Conservation (phyloP, 23 tunicate genomes). For the Halocynthia roretzi region DNA sequence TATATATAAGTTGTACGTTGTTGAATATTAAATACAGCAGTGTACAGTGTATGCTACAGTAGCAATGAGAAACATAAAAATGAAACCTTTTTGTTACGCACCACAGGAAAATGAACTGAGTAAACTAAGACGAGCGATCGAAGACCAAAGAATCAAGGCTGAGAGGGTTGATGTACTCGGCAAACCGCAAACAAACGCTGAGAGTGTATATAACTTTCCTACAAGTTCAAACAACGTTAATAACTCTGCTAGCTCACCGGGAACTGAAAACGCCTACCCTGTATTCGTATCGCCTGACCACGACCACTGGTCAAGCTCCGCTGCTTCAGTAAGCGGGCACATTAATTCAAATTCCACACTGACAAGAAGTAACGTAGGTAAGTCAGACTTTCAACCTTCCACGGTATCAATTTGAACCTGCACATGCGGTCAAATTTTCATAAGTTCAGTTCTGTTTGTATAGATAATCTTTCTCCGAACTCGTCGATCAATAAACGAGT, state of each 20-base stretch:
- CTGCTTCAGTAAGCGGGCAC: background rate
- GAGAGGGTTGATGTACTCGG: conserved; percentile 25
- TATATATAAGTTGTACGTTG: no score
- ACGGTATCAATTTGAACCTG: background rate
- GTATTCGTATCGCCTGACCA: conserved; percentile 6
- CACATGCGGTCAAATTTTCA: background rate
- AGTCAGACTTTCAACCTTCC: background rate
- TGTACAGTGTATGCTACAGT: no score
- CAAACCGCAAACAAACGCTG: background rate
- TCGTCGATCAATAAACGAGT: conserved; percentile 57
- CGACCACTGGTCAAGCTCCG: background rate
- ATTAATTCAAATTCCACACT: background rate
- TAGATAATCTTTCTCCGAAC: conserved; percentile 23
- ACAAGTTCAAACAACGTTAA: background rate
- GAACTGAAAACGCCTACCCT: conserved; percentile 3
- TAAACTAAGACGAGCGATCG: conserved; percentile 73
- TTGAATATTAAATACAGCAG: no score
- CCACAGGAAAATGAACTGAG: conserved; percentile 59
- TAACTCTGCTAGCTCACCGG: background rate
- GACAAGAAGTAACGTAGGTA: conserved; percentile 10
- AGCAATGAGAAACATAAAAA: no score
- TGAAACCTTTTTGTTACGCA: no score
- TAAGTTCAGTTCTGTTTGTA: background rate
- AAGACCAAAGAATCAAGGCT: conserved; percentile 70
- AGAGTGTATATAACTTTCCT: background rate